Evolutionary conservation across 2,888 invertebrate species (phyloP), one percentile per base, ranked within the genome.

Genomic region (Apamea sordens): DNA sequence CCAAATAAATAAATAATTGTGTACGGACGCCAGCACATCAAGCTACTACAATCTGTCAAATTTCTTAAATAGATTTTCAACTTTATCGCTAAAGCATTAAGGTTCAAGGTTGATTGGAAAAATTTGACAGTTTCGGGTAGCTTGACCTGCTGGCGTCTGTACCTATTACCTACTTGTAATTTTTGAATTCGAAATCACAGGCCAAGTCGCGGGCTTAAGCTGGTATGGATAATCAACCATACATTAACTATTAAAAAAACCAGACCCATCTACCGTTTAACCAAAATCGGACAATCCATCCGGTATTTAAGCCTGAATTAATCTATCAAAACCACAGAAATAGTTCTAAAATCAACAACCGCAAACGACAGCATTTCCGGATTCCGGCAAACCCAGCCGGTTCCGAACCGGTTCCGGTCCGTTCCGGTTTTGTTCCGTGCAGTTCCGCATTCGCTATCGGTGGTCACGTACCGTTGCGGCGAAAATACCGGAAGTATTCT

Each of bases 391-490:
- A 59, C 18, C 36, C 71, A 56, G 64, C 74, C 32, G 83, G 83
- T 82, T 79, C 41, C 63, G 75, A n/a, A 0, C 73, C 65, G 28
- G 80, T 73, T 74, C 76, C 77, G 74, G 77, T 24, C 11, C 24
- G 63, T 64, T 82, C 77, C 85, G 85, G 83, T n/a, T 78, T 77
- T 44, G 56, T 59, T 61, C 44, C 73, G 67, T 56, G 41, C 70
- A 86, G 78, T 83, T 79, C 85, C 85, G 85, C 56, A 75, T 87
- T 74, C 47, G 64, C 64, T 80, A 85, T 87, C 80, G 53, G 74
- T 8, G 72, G 74, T 76, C 84, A 84, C 73, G 85, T 80, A 65
- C 73, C 87, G 74, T 53, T 87, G 85, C 77, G 87, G 76, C 44
- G 74, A 59, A 73, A 80, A 72, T 63, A 41, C 68, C 87, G 84